A percentile compares a stretch with the other conserved stretches of the same genome.
Evolutionary conservation across 2,888 invertebrate genomes (phyloP).

Genomic region (Drosophila ezoana): DNA sequence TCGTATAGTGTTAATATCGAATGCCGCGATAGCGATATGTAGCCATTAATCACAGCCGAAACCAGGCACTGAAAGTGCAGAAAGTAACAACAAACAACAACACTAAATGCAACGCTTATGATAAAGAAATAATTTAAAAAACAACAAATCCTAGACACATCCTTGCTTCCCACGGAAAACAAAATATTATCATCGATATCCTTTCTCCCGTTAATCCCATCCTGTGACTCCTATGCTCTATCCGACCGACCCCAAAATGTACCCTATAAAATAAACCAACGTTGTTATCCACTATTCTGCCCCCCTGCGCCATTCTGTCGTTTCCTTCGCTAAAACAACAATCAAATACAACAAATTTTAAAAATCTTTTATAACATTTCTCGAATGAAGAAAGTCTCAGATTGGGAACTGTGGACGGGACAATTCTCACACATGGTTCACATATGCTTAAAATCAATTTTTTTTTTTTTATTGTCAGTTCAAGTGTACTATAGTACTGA

Average conservation of each 20-base stretch:
- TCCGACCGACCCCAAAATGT: constrained; percentile 37
- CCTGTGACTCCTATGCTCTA: constrained; percentile 43
- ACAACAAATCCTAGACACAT: constrained; percentile 70
- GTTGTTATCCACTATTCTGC: constrained; percentile 57
- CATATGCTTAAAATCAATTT: constrained; percentile 80
- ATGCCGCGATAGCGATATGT: constrained; percentile 85
- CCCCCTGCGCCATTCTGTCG: constrained; percentile 64
- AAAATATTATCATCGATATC: constrained; percentile 42
- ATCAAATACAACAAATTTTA: constrained; percentile 27
- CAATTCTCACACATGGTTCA: constrained; percentile 89
- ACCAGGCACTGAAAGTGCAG: constrained; percentile 37
- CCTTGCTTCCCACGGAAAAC: constrained; percentile 38
- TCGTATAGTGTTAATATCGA: constrained; percentile 43
- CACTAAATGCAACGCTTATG: constrained; percentile 60
- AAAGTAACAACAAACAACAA: constrained; percentile 57
- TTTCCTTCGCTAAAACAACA: constrained; percentile 61
- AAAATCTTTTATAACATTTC: constrained; percentile 56
- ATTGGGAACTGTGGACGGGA: constrained; percentile 92
- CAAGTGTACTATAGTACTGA: constrained; percentile 53
- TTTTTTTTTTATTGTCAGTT: constrained; percentile 32
- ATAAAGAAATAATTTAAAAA: constrained; percentile 24
- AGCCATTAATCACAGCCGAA: constrained; percentile 52
- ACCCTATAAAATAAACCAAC: constrained; percentile 47
- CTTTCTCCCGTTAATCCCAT: constrained; percentile 44
- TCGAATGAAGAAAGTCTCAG: constrained; percentile 86